Percentiles rank a stretch among this genome's conserved stretches.
phyloP scores from a whole-genome alignment of 2,888 invertebrate species.

The Phania funesta region DNA sequence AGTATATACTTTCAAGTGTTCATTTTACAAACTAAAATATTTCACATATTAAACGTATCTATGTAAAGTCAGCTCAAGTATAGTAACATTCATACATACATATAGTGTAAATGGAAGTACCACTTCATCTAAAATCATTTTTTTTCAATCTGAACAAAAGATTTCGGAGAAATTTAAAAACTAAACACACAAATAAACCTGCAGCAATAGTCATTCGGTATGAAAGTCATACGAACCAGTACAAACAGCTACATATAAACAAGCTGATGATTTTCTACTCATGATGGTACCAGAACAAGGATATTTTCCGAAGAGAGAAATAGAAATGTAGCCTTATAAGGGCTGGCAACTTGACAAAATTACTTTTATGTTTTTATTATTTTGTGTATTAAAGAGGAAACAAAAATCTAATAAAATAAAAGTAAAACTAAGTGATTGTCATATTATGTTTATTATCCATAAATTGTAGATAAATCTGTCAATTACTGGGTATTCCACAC shows the following conservation, averaged over 20 bases:
- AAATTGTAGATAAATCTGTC: slow-evolving; percentile 54
- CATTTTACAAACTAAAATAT: slow-evolving; percentile 31
- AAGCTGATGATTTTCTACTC: background rate
- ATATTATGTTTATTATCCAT: slow-evolving; percentile 62
- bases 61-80: slow-evolving; percentile 19
- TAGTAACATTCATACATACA: background rate
- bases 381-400: background rate
- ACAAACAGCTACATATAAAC: slow-evolving; percentile 20
- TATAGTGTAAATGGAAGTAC: slow-evolving; percentile 2
- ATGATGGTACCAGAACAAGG: background rate
- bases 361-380: background rate
- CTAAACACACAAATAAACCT: background rate
- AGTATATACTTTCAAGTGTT: slow-evolving; percentile 25
- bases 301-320: background rate
- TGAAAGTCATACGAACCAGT: background rate
- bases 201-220: background rate
- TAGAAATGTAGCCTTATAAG: background rate
- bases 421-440: slow-evolving; percentile 49
- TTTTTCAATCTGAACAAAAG: slow-evolving; percentile 38
- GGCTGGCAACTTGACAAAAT: slow-evolving; percentile 62
- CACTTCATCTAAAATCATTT: slow-evolving; percentile 45
- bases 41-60: slow-evolving; percentile 20
- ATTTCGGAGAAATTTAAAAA: background rate
- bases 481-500: slow-evolving; percentile 44
- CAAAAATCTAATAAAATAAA: slow-evolving; percentile 49